Evolutionary conservation across 1,140 invertebrate genomes (phyloP).

Genomic region (Neodiprion pinetum): DNA sequence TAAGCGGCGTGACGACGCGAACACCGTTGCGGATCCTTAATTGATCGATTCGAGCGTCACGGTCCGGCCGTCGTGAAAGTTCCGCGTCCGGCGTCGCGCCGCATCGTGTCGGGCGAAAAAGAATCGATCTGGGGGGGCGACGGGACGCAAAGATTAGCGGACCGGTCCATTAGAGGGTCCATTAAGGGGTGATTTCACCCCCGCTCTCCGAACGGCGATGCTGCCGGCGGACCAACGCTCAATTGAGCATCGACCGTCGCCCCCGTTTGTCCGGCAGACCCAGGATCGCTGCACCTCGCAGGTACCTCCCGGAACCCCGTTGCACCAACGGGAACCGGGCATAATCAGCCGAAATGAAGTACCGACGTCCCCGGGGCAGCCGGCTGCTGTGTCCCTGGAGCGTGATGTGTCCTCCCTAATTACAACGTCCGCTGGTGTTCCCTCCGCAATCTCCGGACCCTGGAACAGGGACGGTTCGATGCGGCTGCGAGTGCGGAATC

Average conservation of each 20-base stretch:
- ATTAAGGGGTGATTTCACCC: too few relatives aligned
- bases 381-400: background rate
- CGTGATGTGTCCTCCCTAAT: constrained; percentile 6
- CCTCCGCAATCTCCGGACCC: background rate
- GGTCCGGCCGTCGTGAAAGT: too few relatives aligned
- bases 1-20: too few relatives aligned
- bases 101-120: background rate
- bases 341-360: constrained; percentile 5
- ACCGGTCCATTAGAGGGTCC: too few relatives aligned
- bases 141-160: background rate
- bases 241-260: background rate
- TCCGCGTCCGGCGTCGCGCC: too few relatives aligned
- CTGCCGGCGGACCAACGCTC: background rate
- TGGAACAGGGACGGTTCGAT: too few relatives aligned
- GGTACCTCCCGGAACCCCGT: background rate
- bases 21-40: too few relatives aligned
- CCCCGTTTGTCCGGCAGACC: too few relatives aligned
- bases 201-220: background rate
- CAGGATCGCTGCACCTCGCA: too few relatives aligned
- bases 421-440: background rate
- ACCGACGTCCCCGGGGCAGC: background rate
- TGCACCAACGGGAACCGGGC: background rate
- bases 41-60: too few relatives aligned
- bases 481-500: background rate
- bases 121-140: background rate